These are phyloP conservation scores for Andrena hattorfiana DNA, from an alignment of 2,888 invertebrate species.

Conservation along the genomic window DNA sequence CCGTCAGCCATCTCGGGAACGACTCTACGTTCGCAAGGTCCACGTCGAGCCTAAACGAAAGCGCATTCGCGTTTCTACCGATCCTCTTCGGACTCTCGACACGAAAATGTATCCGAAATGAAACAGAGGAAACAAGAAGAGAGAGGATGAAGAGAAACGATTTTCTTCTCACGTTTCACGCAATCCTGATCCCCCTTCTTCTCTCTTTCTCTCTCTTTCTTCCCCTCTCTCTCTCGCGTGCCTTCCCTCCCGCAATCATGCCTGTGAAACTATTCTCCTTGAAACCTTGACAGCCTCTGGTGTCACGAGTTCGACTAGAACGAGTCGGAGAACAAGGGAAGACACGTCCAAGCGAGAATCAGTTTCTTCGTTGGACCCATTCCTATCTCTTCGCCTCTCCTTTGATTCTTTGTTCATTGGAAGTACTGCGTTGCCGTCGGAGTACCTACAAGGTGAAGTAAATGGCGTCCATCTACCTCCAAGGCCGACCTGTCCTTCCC, in stretches of 20 bases:
- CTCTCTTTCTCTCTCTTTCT: background rate
- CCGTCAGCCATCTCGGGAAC: slow-evolving; percentile 44
- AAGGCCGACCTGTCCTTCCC: background rate
- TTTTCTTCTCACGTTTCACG: slow-evolving; percentile 39
- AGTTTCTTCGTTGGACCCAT: background rate
- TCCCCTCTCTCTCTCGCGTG: background rate
- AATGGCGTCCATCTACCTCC: background rate
- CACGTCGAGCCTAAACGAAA: slow-evolving; percentile 44
- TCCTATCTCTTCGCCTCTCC: background rate
- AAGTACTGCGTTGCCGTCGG: background rate
- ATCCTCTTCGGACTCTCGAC: slow-evolving; percentile 59
- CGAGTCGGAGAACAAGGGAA: background rate
- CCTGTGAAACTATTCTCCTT: slow-evolving; percentile 38
- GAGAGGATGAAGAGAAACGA: slow-evolving; percentile 26
- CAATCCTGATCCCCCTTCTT: slow-evolving; percentile 12
- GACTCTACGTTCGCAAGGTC: slow-evolving; percentile 69
- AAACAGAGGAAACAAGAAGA: background rate
- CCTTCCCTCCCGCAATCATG: background rate
- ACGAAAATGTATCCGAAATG: background rate
- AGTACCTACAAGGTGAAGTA: background rate
- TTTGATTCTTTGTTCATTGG: background rate
- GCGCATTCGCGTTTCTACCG: slow-evolving; percentile 30
- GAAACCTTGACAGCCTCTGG: slow-evolving; percentile 39
- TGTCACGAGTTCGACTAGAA: slow-evolving; percentile 19
- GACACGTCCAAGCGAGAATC: slow-evolving; percentile 2